phyloP scores from a whole-genome alignment of 2,797 vertebrate species.

The Linurgus olivaceus region DNA sequence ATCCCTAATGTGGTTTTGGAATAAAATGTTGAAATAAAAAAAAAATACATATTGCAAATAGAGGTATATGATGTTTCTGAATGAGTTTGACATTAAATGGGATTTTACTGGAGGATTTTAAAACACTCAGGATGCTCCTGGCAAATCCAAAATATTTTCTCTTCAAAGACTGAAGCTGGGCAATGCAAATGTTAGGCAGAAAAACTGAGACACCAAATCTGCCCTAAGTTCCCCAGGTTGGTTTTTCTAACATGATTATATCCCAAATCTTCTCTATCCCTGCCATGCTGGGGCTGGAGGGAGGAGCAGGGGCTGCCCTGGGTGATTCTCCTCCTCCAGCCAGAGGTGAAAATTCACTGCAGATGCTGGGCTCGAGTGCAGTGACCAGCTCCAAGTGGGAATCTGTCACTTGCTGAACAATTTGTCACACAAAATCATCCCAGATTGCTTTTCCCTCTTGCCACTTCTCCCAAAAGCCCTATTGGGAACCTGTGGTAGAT shows the following conservation, averaged over 20 bases:
- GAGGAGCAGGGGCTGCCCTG: neutral
- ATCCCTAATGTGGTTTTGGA: neutral
- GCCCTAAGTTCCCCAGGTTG: neutral
- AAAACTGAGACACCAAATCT: neutral
- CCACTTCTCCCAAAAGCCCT: neutral
- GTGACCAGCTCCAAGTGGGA: neutral
- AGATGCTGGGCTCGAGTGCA: neutral
- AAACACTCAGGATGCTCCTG: neutral
- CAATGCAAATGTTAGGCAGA: neutral
- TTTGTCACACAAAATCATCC: neutral
- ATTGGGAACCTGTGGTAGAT: neutral
- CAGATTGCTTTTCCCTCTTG: neutral
- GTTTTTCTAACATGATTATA: neutral
- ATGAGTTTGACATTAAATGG: neutral
- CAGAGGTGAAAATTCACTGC: constrained; percentile 23
- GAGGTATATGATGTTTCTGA: neutral
- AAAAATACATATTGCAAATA: neutral
- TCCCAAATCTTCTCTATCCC: neutral
- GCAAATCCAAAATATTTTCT: neutral
- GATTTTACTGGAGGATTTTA: neutral
- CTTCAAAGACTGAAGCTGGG: neutral
- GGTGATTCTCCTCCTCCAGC: neutral
- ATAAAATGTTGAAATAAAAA: neutral
- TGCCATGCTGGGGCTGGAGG: neutral
- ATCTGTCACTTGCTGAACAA: neutral